Conservation (phyloP, 2,888 invertebrate species). For the Trachelus tabidus region DNA sequence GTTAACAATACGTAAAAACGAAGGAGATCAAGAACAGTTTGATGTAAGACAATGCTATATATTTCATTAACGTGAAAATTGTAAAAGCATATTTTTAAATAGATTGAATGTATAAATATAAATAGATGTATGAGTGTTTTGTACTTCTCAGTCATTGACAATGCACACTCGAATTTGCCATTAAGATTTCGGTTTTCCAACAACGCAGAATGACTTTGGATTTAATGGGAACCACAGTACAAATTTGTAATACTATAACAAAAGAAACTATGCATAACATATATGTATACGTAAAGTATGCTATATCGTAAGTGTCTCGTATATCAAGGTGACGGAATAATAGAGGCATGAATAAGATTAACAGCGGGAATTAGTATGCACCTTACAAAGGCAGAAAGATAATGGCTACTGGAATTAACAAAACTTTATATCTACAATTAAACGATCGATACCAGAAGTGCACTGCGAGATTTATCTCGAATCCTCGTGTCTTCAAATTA, state of each 20-base stretch:
- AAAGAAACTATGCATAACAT: conserved; percentile 29
- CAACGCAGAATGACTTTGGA: not conserved
- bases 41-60: not conserved
- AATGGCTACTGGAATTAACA: not conserved
- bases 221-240: not conserved
- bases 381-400: not conserved
- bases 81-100: conserved; percentile 55
- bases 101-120: conserved; percentile 60
- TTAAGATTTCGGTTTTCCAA: conserved; percentile 30
- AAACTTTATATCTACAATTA: not conserved
- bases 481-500: not conserved
- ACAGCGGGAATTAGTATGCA: not conserved
- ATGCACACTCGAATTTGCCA: conserved; percentile 50
- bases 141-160: conserved; percentile 62
- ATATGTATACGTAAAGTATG: conserved; percentile 4
- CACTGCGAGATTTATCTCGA: not conserved
- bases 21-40: not conserved
- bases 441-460: not conserved
- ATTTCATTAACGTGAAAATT: conserved; percentile 52
- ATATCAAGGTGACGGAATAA: not conserved
- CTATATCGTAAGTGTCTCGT: not conserved
- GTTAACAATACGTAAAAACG: not conserved
- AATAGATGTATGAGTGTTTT: conserved; percentile 58
- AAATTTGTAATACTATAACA: conserved; percentile 32
- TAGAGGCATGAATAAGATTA: not conserved